Percentiles rank a stretch among this genome's conserved stretches.
These are phyloP conservation scores for Lycodopsis pacificus DNA, from an alignment of 2,797 vertebrate species.

Conservation along the genomic window DNA sequence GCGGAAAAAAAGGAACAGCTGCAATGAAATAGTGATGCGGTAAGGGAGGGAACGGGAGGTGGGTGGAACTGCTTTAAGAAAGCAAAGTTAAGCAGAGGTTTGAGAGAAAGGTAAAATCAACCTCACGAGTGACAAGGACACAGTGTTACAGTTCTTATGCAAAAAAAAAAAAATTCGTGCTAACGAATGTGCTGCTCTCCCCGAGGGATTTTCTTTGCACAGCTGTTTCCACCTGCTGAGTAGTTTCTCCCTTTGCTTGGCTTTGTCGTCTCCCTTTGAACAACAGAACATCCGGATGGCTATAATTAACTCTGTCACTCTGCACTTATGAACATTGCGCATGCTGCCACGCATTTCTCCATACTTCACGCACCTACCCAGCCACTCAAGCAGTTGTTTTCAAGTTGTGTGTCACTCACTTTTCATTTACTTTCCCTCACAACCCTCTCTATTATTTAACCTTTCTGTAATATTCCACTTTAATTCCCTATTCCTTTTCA, in stretches of 20 bases:
- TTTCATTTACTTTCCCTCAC: constrained; percentile 30
- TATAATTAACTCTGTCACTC: constrained; percentile 81
- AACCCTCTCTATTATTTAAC: constrained; percentile 34
- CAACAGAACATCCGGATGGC: constrained; percentile 70
- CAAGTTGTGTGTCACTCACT: constrained; percentile 27
- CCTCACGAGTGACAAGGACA: constrained; percentile 47
- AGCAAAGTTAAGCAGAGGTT: constrained; percentile 19
- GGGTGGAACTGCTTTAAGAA: constrained; percentile 32
- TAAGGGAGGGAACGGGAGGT: background rate
- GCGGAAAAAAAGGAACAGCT: constrained; percentile 25
- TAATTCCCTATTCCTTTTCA: constrained; percentile 5
- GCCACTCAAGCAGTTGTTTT: constrained; percentile 33
- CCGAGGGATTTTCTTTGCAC: constrained; percentile 54
- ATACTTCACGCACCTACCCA: constrained; percentile 23
- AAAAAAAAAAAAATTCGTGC: constrained; percentile 42
- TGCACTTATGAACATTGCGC: constrained; percentile 50
- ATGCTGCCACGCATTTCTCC: constrained; percentile 45
- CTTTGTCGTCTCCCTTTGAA: constrained; percentile 67
- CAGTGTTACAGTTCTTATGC: constrained; percentile 29
- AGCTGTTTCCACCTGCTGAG: constrained; percentile 81
- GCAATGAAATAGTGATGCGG: constrained; percentile 11
- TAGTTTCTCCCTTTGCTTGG: constrained; percentile 52
- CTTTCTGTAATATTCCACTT: constrained; percentile 19
- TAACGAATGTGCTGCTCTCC: constrained; percentile 57
- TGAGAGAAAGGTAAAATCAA: constrained; percentile 19